These are phyloP conservation scores for Dicyrtoma fusca DNA, from an alignment of 2,888 invertebrate genomes.

Conservation along the genomic window DNA sequence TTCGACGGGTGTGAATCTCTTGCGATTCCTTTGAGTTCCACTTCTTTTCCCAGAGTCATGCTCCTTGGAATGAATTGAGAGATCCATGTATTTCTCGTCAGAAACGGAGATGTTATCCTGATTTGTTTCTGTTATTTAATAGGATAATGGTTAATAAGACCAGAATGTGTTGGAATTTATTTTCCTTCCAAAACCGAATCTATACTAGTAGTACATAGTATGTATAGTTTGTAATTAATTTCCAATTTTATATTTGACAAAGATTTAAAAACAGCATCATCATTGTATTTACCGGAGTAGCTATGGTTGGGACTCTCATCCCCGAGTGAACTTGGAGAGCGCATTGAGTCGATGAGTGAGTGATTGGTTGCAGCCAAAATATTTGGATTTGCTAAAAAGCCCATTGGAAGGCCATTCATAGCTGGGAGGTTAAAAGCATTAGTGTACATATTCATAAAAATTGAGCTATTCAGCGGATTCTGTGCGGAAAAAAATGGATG, in stretches of 20 bases:
- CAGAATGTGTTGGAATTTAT: no score
- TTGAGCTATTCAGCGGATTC: neutral
- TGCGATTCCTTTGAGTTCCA: conserved; percentile 71
- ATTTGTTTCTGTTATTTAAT: no score
- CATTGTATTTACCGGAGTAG: conserved; percentile 10
- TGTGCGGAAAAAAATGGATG: conserved; percentile 16
- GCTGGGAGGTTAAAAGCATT: conserved; percentile 18
- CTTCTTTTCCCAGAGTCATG: neutral
- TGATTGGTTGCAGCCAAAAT: neutral
- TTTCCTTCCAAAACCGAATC: no score
- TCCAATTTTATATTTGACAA: no score
- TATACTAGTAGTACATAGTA: no score
- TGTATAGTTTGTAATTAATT: no score
- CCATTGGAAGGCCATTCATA: conserved; percentile 8
- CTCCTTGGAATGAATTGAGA: neutral
- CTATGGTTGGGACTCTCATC: conserved; percentile 5
- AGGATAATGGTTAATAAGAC: no score
- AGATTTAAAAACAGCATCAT: no score
- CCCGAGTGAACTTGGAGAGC: neutral
- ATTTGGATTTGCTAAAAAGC: neutral
- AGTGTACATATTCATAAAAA: conserved; percentile 1
- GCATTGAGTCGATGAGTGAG: neutral
- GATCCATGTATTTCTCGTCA: no score
- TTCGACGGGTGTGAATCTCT: conserved; percentile 82
- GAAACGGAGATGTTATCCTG: no score